A percentile compares a stretch with the other conserved stretches of the same genome.
phyloP scores from a whole-genome alignment of 2,888 invertebrate species.

The Osedax frankpressi region DNA sequence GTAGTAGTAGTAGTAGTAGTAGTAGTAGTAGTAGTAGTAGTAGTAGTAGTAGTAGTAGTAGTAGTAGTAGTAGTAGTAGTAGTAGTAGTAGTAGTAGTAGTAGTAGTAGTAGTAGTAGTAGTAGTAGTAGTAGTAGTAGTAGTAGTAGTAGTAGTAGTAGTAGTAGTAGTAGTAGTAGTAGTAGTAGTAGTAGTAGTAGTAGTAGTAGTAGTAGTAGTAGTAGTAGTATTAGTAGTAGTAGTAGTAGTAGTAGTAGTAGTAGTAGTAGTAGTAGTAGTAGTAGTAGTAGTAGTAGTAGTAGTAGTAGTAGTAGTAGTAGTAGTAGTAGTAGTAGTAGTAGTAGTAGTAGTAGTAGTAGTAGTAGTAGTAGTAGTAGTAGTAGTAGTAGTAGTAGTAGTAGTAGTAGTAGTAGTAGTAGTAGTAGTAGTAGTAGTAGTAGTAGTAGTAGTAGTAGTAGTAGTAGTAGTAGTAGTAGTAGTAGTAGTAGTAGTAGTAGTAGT shows the following conservation, averaged over 20 bases:
- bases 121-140: slow-evolving; percentile 17
- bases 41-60: slow-evolving; percentile 13
- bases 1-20: slow-evolving; percentile 8
- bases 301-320: slow-evolving; percentile 20
- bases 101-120: slow-evolving; percentile 12
- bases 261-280: slow-evolving; percentile 18
- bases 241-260: slow-evolving; percentile 21
- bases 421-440: slow-evolving; percentile 21
- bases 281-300: slow-evolving; percentile 19
- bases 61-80: slow-evolving; percentile 14
- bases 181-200: slow-evolving; percentile 21
- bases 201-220: slow-evolving; percentile 21
- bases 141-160: slow-evolving; percentile 20
- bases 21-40: slow-evolving; percentile 4
- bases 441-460: slow-evolving; percentile 19
- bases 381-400: slow-evolving; percentile 21
- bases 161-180: slow-evolving; percentile 21
- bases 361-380: slow-evolving; percentile 21
- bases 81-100: slow-evolving; percentile 13
- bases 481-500: slow-evolving; percentile 16
- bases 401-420: slow-evolving; percentile 21
- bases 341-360: slow-evolving; percentile 21
- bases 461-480: slow-evolving; percentile 19
- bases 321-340: slow-evolving; percentile 21
- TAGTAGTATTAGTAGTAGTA: slow-evolving; percentile 21